Percentiles rank a stretch among this genome's conserved stretches.
These are phyloP conservation scores for Proctacanthus coquilletti DNA, from an alignment of 1,140 invertebrate species.

Conservation along the genomic window DNA sequence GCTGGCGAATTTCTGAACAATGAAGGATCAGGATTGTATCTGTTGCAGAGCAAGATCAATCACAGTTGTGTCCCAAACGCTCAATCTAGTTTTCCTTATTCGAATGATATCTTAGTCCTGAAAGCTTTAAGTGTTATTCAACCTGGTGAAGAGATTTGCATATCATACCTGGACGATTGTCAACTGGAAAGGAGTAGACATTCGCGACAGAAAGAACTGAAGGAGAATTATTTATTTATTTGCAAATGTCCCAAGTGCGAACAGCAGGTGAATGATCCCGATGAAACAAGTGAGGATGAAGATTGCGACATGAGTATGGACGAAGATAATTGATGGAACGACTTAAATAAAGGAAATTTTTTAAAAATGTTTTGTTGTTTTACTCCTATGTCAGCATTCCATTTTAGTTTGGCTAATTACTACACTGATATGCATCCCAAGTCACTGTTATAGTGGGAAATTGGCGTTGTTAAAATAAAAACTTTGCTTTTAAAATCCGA, in stretches of 20 bases:
- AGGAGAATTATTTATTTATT: constrained; percentile 61
- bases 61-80: constrained; percentile 89
- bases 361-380: no score
- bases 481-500: no score
- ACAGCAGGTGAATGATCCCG: constrained; percentile 53
- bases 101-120: constrained; percentile 63
- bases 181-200: constrained; percentile 61
- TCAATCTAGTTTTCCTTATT: constrained; percentile 66
- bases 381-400: no score
- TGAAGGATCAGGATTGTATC: constrained; percentile 83
- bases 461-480: no score
- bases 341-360: no score
- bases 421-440: no score
- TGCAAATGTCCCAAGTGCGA: constrained; percentile 59
- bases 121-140: constrained; percentile 59
- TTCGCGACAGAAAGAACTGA: constrained; percentile 65
- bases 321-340: no score
- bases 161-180: constrained; percentile 84
- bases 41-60: constrained; percentile 73
- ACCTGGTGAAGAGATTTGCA: constrained; percentile 75
- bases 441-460: no score
- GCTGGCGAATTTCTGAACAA: constrained; percentile 80
- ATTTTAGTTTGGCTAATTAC: no score
- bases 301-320: constrained; percentile 32
- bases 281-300: constrained; percentile 61